These are phyloP conservation scores for Pelosia muscerda DNA, from an alignment of 2,888 invertebrate genomes.

Conservation along the genomic window DNA sequence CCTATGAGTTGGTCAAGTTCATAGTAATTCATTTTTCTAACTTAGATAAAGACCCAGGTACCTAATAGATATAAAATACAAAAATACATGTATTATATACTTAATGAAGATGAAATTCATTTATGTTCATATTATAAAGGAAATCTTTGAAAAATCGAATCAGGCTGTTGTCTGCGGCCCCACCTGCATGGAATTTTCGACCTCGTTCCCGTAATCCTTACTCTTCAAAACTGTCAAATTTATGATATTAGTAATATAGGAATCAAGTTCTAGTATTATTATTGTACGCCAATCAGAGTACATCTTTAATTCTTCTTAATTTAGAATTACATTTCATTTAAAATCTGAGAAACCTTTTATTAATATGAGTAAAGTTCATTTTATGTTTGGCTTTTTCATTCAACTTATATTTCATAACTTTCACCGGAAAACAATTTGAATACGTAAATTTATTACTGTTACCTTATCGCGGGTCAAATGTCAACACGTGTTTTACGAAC, in stretches of 20 bases:
- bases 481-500: slow-evolving; percentile 57
- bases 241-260: no score
- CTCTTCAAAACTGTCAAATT: no score
- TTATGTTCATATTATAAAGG: no score
- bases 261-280: no score
- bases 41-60: background rate
- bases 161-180: no score
- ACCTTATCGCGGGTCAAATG: slow-evolving; percentile 55
- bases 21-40: background rate
- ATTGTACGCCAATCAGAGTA: no score
- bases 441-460: slow-evolving; percentile 49
- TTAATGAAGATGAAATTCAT: no score
- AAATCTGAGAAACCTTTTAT: background rate
- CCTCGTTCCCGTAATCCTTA: no score
- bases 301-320: background rate
- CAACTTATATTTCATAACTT: background rate
- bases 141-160: no score
- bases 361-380: background rate
- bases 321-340: background rate
- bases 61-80: no score
- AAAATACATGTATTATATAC: no score
- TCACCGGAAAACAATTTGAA: slow-evolving; percentile 40
- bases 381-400: background rate
- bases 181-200: no score
- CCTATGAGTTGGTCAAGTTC: slow-evolving; percentile 10